phyloP scores from a whole-genome alignment of 2,888 invertebrate genomes.

The Atethmia centrago region DNA sequence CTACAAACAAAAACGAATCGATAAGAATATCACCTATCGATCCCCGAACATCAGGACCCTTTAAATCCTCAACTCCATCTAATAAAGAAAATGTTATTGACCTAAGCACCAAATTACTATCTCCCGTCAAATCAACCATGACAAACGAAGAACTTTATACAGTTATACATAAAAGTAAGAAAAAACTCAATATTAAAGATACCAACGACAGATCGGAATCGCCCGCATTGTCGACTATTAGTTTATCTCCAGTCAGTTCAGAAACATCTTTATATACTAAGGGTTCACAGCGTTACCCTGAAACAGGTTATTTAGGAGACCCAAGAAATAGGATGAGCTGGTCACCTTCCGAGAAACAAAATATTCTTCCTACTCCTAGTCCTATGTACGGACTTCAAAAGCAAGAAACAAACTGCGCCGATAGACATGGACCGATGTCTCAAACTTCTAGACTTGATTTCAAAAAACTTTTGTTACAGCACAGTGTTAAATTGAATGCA shows the following conservation, averaged over 20 bases:
- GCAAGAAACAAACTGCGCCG: constrained; percentile 90
- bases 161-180: constrained; percentile 94
- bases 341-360: constrained; percentile 90
- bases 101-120: constrained; percentile 89
- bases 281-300: constrained; percentile 88
- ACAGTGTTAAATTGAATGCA: constrained; percentile 92
- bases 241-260: constrained; percentile 88
- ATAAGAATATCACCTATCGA: constrained; percentile 93
- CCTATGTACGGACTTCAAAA: constrained; percentile 75
- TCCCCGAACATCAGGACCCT: constrained; percentile 90
- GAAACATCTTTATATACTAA: constrained; percentile 86
- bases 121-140: constrained; percentile 93
- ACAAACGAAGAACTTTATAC: constrained; percentile 95
- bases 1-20: constrained; percentile 79
- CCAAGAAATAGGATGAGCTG: constrained; percentile 91
- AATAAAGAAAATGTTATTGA: constrained; percentile 88
- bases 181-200: constrained; percentile 92
- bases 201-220: constrained; percentile 87
- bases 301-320: constrained; percentile 91
- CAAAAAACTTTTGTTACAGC: constrained; percentile 94
- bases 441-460: constrained; percentile 96
- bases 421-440: constrained; percentile 91
- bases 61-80: constrained; percentile 93
- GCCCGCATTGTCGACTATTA: constrained; percentile 84
- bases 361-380: constrained; percentile 73